These are phyloP conservation scores for Ictalurus furcatus DNA, from an alignment of 2,113 vertebrate genomes.

Conservation along the genomic window DNA sequence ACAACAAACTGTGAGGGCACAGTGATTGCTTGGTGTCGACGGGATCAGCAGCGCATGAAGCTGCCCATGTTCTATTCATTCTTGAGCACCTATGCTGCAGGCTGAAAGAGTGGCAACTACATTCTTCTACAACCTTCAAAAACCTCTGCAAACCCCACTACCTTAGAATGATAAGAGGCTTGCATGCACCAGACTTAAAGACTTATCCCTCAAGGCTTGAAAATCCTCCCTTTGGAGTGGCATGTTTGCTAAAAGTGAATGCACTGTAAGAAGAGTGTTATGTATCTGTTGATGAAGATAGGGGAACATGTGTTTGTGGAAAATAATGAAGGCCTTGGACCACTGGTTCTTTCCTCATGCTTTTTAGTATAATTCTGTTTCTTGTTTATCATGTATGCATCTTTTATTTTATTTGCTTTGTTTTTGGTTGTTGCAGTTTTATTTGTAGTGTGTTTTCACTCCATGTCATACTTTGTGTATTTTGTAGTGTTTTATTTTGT, in stretches of 20 bases:
- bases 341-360: not conserved
- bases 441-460: not conserved
- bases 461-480: not conserved
- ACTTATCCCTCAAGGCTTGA: constrained; percentile 44
- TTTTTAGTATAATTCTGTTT: not conserved
- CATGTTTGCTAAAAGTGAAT: constrained; percentile 55
- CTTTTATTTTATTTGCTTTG: not conserved
- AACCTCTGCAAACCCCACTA: constrained; percentile 12
- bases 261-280: constrained; percentile 55
- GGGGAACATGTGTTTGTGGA: not conserved
- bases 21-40: constrained; percentile 94
- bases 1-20: constrained; percentile 94
- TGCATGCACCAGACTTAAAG: constrained; percentile 59
- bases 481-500: not conserved
- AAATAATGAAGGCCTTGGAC: not conserved
- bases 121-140: constrained; percentile 15
- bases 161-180: constrained; percentile 51
- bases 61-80: constrained; percentile 99
- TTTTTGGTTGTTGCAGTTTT: constrained; percentile 13
- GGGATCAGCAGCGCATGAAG: constrained; percentile 96
- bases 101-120: constrained; percentile 67
- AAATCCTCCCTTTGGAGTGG: constrained; percentile 35
- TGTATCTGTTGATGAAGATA: constrained; percentile 53
- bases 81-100: constrained; percentile 94
- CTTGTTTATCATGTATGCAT: not conserved